These are phyloP conservation scores for Coracias cyanogaster DNA, from an alignment of 2,797 vertebrate genomes.

Conservation along the genomic window DNA sequence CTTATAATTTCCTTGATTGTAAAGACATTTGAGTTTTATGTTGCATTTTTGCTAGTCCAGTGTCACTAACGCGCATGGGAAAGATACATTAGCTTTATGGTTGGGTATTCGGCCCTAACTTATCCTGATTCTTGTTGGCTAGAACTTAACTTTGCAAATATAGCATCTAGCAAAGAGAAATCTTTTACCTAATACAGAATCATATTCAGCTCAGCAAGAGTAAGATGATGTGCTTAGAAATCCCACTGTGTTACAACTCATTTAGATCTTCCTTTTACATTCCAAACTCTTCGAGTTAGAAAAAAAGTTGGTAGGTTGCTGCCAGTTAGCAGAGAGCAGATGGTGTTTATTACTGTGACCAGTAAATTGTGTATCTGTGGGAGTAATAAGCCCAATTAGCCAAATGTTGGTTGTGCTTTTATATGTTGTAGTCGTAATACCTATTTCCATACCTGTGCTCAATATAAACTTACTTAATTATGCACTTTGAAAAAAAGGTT, in stretches of 20 bases:
- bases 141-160: neutral
- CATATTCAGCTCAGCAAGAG: neutral
- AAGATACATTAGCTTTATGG: neutral
- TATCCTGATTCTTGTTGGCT: neutral
- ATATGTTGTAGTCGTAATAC: neutral
- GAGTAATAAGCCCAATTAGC: conserved; percentile 48
- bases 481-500: neutral
- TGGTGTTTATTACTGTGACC: conserved; percentile 60
- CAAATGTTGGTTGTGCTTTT: conserved; percentile 55
- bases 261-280: neutral
- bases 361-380: conserved; percentile 20
- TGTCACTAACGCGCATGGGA: neutral
- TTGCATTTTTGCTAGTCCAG: neutral
- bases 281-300: neutral
- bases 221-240: neutral
- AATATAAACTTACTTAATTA: neutral
- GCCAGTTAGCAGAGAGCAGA: conserved; percentile 51
- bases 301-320: conserved; percentile 13
- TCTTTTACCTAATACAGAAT: neutral
- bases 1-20: neutral
- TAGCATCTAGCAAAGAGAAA: neutral
- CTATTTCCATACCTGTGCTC: conserved; percentile 39
- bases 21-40: neutral
- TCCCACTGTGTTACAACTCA: neutral
- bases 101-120: neutral